Base-by-base conservation (phyloP, 1,140 invertebrate genomes). In the Bathynomus jamesi region DNA sequence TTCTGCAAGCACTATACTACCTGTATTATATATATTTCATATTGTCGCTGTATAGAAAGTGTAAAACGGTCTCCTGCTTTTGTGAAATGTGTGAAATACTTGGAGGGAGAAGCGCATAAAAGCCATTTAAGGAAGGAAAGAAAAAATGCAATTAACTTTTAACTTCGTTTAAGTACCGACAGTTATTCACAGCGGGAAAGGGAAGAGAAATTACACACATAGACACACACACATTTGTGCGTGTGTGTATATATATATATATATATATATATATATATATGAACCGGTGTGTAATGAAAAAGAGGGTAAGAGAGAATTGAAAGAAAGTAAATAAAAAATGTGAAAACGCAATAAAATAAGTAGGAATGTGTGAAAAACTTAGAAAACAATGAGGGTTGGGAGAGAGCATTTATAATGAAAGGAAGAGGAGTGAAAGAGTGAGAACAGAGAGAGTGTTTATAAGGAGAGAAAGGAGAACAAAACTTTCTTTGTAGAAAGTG, bases 221-320 rank as follows among this genome's bases (percentile, higher is more conserved):
- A 32, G 31, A 4, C 40, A 31, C 40, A 31, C 40, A 31, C 40
- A 31, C 40, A 31, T 67, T 10, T 67, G 29, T 67, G 29, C 40
- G 32, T 67, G n/a, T 67, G n/a, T 67, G n/a, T 67, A 25, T 67
- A 24, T 67, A 5, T 46, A 3, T 46, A 5, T 67, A 31, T 67
- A 24, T 67, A 40, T 67, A 8, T 67, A 40, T 67, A 24, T 67
- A 40, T 40, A 40, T 40, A 40, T 40, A 40, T 40, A 40, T 40
- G 17, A 8, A 40, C 17, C 7, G 7, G 17, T 40, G 17, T 40
- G 17, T 40, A 40, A 40, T 40, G 17, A 40, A 17, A 29, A 65
- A 8, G 27, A 30, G 5, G 25, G 17, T 28, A 25, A 29, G 28
- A 30, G n/a, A 31, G n/a, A 31, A 29, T 11, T 8, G 28, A 4